phyloP scores from a whole-genome alignment of 1,140 invertebrate species.

The Callitettix versicolor region DNA sequence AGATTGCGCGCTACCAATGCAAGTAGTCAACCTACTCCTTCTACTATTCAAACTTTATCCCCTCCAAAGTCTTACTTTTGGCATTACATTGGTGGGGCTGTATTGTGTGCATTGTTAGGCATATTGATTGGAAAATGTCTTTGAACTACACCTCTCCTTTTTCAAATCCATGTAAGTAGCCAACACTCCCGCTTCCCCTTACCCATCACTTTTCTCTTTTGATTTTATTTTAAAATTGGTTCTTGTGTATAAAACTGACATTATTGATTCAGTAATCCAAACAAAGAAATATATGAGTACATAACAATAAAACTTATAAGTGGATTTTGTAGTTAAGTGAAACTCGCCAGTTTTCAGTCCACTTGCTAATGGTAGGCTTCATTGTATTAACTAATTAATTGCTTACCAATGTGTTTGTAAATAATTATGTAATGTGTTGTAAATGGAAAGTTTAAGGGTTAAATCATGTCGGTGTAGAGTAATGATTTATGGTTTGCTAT shows the following conservation, averaged over 20 bases:
- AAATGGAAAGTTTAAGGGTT: constrained; percentile 12
- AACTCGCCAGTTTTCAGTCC: too few species aligned
- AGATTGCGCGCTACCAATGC: constrained; percentile 15
- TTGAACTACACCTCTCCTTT: constrained; percentile 11
- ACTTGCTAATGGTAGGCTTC: too few species aligned
- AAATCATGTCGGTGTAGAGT: too few species aligned
- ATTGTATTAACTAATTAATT: too few species aligned
- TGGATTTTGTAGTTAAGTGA: too few species aligned
- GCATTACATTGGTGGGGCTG: neutral
- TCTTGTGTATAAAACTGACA: constrained; percentile 10
- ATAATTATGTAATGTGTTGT: constrained; percentile 14
- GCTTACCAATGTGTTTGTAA: constrained; percentile 8
- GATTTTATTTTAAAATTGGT: constrained; percentile 9
- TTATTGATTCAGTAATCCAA: too few species aligned
- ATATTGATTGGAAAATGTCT: constrained; percentile 8
- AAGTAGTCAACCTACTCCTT: constrained; percentile 19
- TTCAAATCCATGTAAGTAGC: constrained; percentile 8
- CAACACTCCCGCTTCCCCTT: constrained; percentile 12
- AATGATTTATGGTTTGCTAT: too few species aligned
- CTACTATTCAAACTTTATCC: neutral
- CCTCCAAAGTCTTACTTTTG: constrained; percentile 29
- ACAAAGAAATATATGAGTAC: too few species aligned
- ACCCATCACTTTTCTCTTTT: neutral
- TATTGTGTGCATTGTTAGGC: neutral
- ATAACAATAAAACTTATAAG: too few species aligned